A percentile compares a stretch with the other conserved stretches of the same genome.
Conservation (phyloP, 2,797 vertebrate species). For the Ispidina lecontei region DNA sequence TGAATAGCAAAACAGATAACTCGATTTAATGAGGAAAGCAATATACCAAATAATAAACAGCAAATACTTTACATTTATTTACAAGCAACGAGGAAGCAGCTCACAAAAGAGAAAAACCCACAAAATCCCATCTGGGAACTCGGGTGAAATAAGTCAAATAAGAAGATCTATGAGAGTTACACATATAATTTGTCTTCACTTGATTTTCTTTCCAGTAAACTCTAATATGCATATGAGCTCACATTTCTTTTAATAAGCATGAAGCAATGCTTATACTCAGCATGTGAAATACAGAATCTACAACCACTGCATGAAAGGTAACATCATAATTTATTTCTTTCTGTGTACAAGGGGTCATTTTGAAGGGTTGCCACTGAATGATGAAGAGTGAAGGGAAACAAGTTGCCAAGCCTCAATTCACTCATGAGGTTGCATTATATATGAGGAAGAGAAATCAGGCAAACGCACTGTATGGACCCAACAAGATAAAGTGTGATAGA, state of each 20-base stretch:
- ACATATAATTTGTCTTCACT: background rate
- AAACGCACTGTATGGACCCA: background rate
- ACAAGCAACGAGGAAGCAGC: background rate
- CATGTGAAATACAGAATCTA: background rate
- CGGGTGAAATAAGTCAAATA: background rate
- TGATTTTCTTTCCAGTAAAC: background rate
- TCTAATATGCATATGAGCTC: background rate
- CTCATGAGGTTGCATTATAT: background rate
- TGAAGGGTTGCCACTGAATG: background rate
- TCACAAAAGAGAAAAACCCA: background rate
- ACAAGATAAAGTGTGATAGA: background rate
- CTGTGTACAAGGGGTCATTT: background rate
- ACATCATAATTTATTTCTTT: background rate
- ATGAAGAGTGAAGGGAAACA: background rate
- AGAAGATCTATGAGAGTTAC: background rate
- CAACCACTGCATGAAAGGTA: background rate
- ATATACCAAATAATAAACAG: background rate
- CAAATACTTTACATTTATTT: background rate
- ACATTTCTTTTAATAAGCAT: background rate
- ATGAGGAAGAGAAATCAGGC: background rate
- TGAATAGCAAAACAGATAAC: background rate
- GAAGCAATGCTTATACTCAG: background rate
- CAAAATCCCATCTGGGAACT: background rate
- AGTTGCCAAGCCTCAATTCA: conserved; percentile 4
- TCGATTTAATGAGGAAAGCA: background rate